Conservation (phyloP, 2,797 vertebrate genomes). For the Mastacembelus armatus region DNA sequence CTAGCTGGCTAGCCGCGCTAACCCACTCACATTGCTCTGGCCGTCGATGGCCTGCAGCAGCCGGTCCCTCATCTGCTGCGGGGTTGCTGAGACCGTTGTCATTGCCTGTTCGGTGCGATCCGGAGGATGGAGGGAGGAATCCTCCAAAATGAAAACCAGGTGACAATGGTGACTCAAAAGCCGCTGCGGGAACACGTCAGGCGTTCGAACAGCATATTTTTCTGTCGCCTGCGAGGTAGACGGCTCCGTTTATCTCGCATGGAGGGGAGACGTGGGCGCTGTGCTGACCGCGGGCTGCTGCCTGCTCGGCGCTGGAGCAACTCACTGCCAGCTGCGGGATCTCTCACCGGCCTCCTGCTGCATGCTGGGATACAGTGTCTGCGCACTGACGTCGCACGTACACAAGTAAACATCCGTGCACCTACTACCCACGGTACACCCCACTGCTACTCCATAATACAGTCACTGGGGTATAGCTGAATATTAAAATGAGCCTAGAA, state of each 20-base stretch:
- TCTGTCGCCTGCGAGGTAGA: constrained; percentile 63
- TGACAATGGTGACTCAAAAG: constrained; percentile 78
- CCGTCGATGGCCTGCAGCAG: constrained; percentile 99
- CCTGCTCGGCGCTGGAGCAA: constrained; percentile 68
- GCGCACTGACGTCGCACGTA: constrained; percentile 72
- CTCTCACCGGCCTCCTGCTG: constrained; percentile 77
- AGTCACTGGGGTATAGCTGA: no score
- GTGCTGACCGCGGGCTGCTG: constrained; percentile 62
- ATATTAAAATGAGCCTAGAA: background rate
- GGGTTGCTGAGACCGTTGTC: constrained; percentile 97
- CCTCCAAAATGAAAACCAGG: constrained; percentile 82
- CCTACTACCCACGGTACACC: background rate
- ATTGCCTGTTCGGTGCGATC: constrained; percentile 93
- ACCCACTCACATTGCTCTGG: constrained; percentile 94
- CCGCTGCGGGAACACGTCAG: constrained; percentile 65
- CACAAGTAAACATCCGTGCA: constrained; percentile 63
- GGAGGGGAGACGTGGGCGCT: constrained; percentile 60
- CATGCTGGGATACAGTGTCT: constrained; percentile 77
- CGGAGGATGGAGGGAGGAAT: constrained; percentile 88
- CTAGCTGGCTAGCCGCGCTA: constrained; percentile 60
- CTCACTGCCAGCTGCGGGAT: constrained; percentile 80
- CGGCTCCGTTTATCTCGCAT: constrained; percentile 73
- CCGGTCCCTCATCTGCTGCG: constrained; percentile 99
- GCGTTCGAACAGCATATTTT: constrained; percentile 80
- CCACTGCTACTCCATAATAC: background rate